Evolutionary conservation across 2,797 vertebrate species (phyloP), one percentile per base, ranked within the genome.

Genomic region (Rhynchotus rufescens): DNA sequence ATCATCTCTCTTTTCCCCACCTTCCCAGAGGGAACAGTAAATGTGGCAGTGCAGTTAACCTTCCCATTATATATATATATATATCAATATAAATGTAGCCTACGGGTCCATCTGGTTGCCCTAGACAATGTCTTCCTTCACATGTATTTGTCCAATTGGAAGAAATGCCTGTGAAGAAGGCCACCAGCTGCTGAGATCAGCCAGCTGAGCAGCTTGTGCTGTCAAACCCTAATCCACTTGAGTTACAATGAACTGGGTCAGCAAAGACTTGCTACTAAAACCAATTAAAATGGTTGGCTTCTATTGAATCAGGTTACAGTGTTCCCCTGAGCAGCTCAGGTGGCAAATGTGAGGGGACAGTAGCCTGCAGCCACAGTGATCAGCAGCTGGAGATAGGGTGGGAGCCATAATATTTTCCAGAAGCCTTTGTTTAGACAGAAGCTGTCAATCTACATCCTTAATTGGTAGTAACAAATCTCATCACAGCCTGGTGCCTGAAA

Each of bases 391-490:
- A 84, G 65, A 64, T 13, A 14, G 6, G 3, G 5, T 80, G 28
- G 32, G 25, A 90, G 12, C 13, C 61, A 54, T 20, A 65, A 32
- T 32, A 38, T 38, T 75, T 84, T 83, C 54, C 61, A 68, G 65
- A 86, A 91, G 14, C 26, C 30, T 79, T 78, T 82, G 12, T 26
- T 57, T 11, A 54, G 72, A 67, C 2, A 67, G 52, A 12, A 82
- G 36, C 65, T 90, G 81, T 80, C 86, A 78, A 15, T 72, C 86
- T 82, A 59, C 51, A 42, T 25, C 34, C 42, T 80, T 91, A 93
- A 90, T 78, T 83, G 62, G 59, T 78, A 54, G 45, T 47, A 90
- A 72, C 86, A 90, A 22, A 77, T 65, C 62, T 90, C 49, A 78
- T 78, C 90, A 82, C 44, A 86, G 75, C 49, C 79, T 38, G 54